phyloP scores from a whole-genome alignment of 2,797 vertebrate species.

The Chiroxiphia lanceolata region DNA sequence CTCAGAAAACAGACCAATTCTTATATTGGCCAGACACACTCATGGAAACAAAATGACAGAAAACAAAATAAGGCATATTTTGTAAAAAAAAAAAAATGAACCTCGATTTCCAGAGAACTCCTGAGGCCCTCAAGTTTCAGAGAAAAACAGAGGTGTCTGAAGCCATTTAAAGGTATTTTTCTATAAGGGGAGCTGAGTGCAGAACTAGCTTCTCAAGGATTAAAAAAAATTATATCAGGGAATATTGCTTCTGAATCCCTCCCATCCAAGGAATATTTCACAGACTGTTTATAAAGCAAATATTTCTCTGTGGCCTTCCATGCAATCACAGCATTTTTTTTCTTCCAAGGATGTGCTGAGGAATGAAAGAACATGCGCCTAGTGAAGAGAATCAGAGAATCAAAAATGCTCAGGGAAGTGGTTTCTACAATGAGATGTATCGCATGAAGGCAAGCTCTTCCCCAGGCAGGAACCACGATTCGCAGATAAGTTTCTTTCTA shows the following conservation, averaged over 20 bases:
- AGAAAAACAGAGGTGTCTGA: not conserved
- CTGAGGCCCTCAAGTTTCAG: not conserved
- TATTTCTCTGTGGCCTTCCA: not conserved
- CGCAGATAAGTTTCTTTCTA: not conserved
- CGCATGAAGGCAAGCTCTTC: not conserved
- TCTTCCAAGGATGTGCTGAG: not conserved
- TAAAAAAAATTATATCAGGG: not conserved
- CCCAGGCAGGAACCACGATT: not conserved
- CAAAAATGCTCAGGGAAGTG: not conserved
- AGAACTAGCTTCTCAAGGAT: not conserved
- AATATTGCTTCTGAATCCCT: not conserved
- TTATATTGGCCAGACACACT: not conserved
- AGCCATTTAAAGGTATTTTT: not conserved
- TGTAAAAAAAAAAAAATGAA: not conserved
- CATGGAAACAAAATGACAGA: not conserved
- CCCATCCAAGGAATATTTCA: not conserved
- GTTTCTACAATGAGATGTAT: not conserved
- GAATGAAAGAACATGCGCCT: not conserved
- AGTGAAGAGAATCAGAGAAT: not conserved
- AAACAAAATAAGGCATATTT: not conserved
- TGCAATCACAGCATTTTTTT: not conserved
- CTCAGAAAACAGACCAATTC: not conserved
- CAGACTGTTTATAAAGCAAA: not conserved
- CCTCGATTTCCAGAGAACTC: not conserved
- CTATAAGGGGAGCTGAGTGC: not conserved